Conservation (phyloP, 2,888 invertebrate species). For the Osmoderma eremita region DNA sequence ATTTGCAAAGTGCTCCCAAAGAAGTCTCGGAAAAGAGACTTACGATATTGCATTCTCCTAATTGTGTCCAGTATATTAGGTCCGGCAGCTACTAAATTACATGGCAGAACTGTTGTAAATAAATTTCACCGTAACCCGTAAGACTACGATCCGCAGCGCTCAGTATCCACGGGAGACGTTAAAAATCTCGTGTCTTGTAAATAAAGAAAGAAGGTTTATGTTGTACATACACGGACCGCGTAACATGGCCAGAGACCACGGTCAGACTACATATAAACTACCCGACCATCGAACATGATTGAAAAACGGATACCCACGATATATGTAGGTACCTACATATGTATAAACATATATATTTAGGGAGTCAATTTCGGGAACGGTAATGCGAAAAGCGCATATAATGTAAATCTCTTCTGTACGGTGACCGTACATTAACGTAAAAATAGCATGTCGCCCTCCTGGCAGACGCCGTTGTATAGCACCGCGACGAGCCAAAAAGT, state of each 20-base stretch:
- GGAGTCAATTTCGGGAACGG: slow-evolving; percentile 38
- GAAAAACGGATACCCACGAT: slow-evolving; percentile 29
- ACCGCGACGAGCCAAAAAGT: slow-evolving; percentile 43
- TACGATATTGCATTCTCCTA: slow-evolving; percentile 23
- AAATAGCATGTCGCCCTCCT: slow-evolving; percentile 44
- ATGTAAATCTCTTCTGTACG: slow-evolving; percentile 43
- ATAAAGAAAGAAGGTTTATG: slow-evolving; percentile 7
- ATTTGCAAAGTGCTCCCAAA: no score
- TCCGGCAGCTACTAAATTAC: slow-evolving; percentile 22
- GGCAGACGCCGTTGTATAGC: slow-evolving; percentile 20
- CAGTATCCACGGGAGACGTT: slow-evolving; percentile 20
- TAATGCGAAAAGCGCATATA: slow-evolving; percentile 40
- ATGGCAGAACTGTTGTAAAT: slow-evolving; percentile 1
- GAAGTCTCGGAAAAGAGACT: slow-evolving; percentile 3
- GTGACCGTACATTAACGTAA: slow-evolving; percentile 45
- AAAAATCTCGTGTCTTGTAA: slow-evolving; percentile 14
- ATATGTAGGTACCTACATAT: no score
- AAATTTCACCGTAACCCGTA: slow-evolving; percentile 4
- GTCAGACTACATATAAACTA: no score
- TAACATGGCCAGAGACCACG: no score
- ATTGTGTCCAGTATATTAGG: slow-evolving; percentile 20
- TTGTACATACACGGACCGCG: neutral
- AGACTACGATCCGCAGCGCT: neutral
- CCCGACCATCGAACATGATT: slow-evolving; percentile 27
- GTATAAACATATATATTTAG: slow-evolving; percentile 35